Evolutionary conservation across 2,888 invertebrate species (phyloP), one percentile per base, ranked within the genome.

Genomic region (Ganaspis brasiliensis): DNA sequence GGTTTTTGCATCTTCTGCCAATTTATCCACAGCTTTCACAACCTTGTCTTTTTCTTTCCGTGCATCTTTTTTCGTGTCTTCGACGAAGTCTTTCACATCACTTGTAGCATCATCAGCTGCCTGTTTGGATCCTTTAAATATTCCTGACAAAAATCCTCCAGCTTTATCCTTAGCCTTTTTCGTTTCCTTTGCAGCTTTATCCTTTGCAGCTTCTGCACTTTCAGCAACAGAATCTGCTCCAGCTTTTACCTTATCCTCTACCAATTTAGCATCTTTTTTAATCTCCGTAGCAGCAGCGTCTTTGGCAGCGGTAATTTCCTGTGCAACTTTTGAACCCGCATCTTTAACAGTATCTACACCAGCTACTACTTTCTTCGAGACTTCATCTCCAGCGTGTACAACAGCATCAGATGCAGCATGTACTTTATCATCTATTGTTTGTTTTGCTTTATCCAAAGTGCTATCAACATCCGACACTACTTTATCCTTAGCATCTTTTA

Each of bases 251-350:
- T 78, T 73, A 49, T 76, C 75, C 74, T 76, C 72, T 45, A 72
- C 70, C 77, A 16, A 2, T 55, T 74, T 73, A 45, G 52, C 14
- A 74, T 75, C 74, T 72, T 76, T 73, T 82, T 92, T 91, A 67
- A 92, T 90, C 4, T 92, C 91, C 82, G 93, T 84, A 86, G 92
- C 92, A 12, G 93, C 88, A 0, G 93, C 93, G 16, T 92, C 92
- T 92, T 24, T 84, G 79, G 12, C 72, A 76, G 82, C 91, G 91
- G 16, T 83, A 0, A 78, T 72, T 26, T 80, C 81, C 45, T 81
- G 75, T 0, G 59, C 56, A 0, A 73, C 76, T 59, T 83, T 77
- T 12, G 40, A 12, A 40, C 40, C 12, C 2, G 40, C 75, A 14
- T 76, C 72, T 5, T 82, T 82, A 5, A 80, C 81, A 10, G 77